A percentile compares a stretch with the other conserved stretches of the same genome.
phyloP scores from a whole-genome alignment of 2,888 invertebrate species.

The Polymixis lichenea region DNA sequence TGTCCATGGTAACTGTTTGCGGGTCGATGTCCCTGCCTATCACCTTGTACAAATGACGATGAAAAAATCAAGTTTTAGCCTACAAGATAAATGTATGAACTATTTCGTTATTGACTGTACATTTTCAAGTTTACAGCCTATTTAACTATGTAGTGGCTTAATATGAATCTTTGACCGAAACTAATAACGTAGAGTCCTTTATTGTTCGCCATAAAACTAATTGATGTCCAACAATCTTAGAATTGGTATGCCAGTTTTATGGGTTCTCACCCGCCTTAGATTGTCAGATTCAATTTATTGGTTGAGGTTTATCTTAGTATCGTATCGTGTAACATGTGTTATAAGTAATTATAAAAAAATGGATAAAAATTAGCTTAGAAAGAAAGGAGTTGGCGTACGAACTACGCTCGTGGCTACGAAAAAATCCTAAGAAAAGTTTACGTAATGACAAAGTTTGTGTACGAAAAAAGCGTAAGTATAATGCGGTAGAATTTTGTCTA shows the following conservation, averaged over 20 bases:
- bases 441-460: not conserved
- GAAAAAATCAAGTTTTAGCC: too few species aligned
- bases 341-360: not conserved
- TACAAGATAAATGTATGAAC: not conserved
- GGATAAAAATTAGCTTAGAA: not conserved
- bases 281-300: constrained; percentile 52
- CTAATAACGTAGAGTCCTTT: constrained; percentile 77
- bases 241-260: constrained; percentile 74
- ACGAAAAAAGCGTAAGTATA: too few species aligned
- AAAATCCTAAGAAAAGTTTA: not conserved
- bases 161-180: constrained; percentile 58
- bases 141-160: constrained; percentile 66
- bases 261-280: constrained; percentile 52
- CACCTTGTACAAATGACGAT: not conserved
- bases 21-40: not conserved
- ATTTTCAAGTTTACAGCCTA: constrained; percentile 66
- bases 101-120: constrained; percentile 55
- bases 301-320: constrained; percentile 45
- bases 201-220: constrained; percentile 81
- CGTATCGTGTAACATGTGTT: constrained; percentile 29
- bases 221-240: constrained; percentile 78
- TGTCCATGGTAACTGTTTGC: too few species aligned
- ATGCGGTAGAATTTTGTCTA: too few species aligned
- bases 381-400: too few species aligned
- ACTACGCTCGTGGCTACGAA: too few species aligned